phyloP scores from a whole-genome alignment of 2,888 invertebrate genomes.

The Amphipoea oculea region DNA sequence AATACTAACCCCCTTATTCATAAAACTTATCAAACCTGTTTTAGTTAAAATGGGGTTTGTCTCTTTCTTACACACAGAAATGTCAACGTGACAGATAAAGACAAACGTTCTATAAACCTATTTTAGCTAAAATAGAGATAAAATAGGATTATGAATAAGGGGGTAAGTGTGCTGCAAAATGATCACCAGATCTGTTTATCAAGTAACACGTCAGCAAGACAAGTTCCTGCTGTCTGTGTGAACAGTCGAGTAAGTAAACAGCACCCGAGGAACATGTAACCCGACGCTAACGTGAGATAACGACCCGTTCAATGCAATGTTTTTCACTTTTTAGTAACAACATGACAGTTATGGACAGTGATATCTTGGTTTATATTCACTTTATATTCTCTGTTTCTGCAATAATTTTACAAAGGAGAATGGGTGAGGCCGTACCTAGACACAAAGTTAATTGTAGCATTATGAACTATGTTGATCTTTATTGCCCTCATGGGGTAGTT shows the following conservation, averaged over 20 bases:
- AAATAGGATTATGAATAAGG: no score
- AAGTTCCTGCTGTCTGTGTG: neutral
- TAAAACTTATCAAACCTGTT: no score
- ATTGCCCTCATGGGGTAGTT: no score
- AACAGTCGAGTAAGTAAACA: constrained; percentile 18
- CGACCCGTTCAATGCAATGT: constrained; percentile 1
- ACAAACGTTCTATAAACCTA: no score
- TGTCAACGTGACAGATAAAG: no score
- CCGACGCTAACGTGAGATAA: constrained; percentile 8
- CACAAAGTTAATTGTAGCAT: no score
- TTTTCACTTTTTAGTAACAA: constrained; percentile 14
- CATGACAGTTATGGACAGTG: neutral
- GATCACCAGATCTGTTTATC: neutral
- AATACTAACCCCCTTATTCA: no score
- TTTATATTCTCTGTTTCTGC: neutral
- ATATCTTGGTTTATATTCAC: neutral
- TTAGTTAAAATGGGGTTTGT: no score
- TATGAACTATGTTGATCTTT: no score
- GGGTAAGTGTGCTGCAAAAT: neutral
- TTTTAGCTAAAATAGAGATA: no score
- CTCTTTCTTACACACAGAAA: no score
- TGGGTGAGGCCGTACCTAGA: no score
- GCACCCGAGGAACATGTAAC: constrained; percentile 5
- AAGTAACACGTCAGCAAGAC: neutral
- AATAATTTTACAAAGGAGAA: neutral